These are phyloP conservation scores for Oreamnos americanus DNA, from an alignment of 2,113 vertebrate species.

Conservation along the genomic window DNA sequence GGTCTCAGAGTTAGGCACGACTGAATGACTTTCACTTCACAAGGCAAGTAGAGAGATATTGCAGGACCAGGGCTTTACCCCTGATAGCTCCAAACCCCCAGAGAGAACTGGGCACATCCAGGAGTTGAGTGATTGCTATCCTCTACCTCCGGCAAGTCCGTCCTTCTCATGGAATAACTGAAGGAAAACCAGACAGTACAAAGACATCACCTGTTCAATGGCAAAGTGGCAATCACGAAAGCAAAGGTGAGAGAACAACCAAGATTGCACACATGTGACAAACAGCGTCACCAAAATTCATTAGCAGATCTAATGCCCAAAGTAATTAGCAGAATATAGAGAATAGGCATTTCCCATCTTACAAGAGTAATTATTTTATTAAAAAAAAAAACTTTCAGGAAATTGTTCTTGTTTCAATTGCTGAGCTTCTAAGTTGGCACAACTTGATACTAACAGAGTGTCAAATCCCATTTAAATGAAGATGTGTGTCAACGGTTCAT, in stretches of 20 bases:
- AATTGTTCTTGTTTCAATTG: neutral
- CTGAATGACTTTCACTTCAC: neutral
- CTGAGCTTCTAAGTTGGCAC: neutral
- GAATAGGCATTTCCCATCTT: neutral
- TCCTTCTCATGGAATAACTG: neutral
- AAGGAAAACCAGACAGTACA: neutral
- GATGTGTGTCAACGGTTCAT: neutral
- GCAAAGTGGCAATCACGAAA: neutral
- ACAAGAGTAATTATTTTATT: neutral
- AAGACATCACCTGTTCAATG: neutral
- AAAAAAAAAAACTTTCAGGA: neutral
- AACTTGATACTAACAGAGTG: neutral
- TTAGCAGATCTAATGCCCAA: neutral
- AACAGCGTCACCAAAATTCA: neutral
- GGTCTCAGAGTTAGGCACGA: neutral
- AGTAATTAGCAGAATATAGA: neutral
- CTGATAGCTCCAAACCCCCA: too few relatives aligned
- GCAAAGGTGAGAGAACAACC: neutral
- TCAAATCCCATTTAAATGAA: neutral
- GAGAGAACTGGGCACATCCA: neutral
- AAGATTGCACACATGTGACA: neutral
- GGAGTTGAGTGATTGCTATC: neutral
- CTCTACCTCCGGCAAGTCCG: neutral
- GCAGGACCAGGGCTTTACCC: neutral
- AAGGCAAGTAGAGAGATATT: accelerated